Conservation (phyloP, 2,888 invertebrate genomes). For the Eupithecia subumbrata region DNA sequence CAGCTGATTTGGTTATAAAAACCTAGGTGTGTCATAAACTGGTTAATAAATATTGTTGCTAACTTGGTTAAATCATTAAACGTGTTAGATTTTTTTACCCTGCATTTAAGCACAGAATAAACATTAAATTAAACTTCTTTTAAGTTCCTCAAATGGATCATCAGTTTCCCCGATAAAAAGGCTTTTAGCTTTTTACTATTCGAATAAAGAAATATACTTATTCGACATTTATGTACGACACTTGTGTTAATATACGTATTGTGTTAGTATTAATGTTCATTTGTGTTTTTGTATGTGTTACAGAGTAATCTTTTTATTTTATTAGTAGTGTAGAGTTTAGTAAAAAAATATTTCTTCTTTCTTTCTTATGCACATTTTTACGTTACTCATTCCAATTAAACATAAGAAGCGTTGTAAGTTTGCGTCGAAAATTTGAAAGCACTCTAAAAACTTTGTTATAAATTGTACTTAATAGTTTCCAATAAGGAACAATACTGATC, state of each 20-base stretch:
- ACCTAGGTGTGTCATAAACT: not conserved
- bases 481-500: conserved; percentile 29
- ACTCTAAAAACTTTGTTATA: not conserved
- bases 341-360: too few species aligned
- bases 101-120: not conserved
- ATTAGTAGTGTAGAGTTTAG: too few species aligned
- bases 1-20: conserved; percentile 7
- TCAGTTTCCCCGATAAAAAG: not conserved
- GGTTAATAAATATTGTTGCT: conserved; percentile 4
- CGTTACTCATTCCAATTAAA: not conserved
- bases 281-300: too few species aligned
- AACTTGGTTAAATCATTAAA: not conserved
- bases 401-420: not conserved
- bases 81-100: not conserved
- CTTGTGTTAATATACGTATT: too few species aligned
- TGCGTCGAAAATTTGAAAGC: not conserved
- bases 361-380: not conserved
- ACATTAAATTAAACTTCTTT: not conserved
- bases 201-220: not conserved
- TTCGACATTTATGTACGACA: not conserved
- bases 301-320: too few species aligned
- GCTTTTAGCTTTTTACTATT: not conserved
- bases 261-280: too few species aligned
- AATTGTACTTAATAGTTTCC: conserved; percentile 14
- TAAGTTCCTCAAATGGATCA: not conserved